Evolutionary conservation across 2,888 invertebrate species (phyloP).

Genomic region (Junonia oenone): DNA sequence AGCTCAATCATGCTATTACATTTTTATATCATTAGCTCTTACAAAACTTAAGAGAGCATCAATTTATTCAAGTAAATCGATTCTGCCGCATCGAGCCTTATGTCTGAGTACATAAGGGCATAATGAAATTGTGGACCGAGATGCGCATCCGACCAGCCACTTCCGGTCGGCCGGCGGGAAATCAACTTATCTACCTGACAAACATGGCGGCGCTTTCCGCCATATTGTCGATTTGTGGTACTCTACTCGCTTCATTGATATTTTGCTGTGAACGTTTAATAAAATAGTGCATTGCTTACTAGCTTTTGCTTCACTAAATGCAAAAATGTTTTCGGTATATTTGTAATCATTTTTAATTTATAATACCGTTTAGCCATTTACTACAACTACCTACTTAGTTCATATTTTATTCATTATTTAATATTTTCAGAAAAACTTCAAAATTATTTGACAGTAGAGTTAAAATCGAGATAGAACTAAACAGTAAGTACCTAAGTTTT

Average conservation of each 20-base stretch:
- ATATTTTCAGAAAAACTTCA: no score
- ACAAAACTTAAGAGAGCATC: background rate
- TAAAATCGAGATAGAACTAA: no score
- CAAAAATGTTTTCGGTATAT: background rate
- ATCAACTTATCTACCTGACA: slow-evolving; percentile 40
- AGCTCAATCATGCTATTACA: background rate
- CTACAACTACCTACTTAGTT: no score
- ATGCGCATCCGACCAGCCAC: slow-evolving; percentile 34
- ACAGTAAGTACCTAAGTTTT: no score
- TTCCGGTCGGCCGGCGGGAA: slow-evolving; percentile 42
- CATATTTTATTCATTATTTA: no score
- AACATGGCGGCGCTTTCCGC: slow-evolving; percentile 6
- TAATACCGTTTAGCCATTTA: no score
- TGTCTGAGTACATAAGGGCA: background rate
- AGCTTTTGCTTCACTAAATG: background rate
- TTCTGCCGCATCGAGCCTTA: background rate
- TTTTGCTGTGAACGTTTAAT: background rate
- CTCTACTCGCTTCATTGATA: background rate
- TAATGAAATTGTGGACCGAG: slow-evolving; percentile 25
- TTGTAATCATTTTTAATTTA: no score
- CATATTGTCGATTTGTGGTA: background rate
- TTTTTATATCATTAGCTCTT: background rate
- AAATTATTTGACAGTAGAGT: no score
- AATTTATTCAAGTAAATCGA: background rate
- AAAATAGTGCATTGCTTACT: background rate